These are phyloP conservation scores for Metopolophium dirhodum DNA, from an alignment of 1,140 invertebrate species.

Conservation along the genomic window DNA sequence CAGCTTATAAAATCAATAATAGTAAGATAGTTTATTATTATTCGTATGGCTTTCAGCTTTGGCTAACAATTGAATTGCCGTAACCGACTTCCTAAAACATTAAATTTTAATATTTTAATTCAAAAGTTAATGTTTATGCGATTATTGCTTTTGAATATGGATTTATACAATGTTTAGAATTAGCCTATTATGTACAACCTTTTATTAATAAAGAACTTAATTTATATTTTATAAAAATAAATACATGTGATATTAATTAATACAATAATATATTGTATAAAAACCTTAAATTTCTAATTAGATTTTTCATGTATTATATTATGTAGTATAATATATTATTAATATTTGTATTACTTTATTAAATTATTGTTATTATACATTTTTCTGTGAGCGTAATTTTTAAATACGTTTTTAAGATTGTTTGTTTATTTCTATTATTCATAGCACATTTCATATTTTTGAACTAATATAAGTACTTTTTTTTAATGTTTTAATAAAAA, in stretches of 20 bases:
- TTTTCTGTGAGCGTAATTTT: not conserved
- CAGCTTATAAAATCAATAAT: not conserved
- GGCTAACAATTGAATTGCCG: not conserved
- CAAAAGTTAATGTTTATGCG: not conserved
- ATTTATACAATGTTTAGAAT: not conserved
- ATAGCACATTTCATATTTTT: not conserved
- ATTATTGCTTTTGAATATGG: not conserved
- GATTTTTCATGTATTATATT: not conserved
- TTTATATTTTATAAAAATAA: not conserved
- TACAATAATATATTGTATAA: not conserved
- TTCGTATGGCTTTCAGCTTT: not conserved
- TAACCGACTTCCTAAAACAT: not conserved
- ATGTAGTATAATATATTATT: not conserved
- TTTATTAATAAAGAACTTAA: not conserved
- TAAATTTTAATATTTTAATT: constrained; percentile 4
- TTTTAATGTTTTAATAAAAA: not conserved
- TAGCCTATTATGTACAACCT: not conserved
- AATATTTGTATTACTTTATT: not conserved
- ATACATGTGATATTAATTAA: not conserved
- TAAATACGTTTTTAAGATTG: not conserved
- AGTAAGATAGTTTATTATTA: not conserved
- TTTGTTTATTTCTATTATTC: not conserved
- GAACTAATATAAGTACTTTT: not conserved
- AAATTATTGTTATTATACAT: not conserved
- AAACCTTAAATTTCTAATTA: no score